phyloP scores from a whole-genome alignment of 2,888 invertebrate species.

The Leucoma salicis region DNA sequence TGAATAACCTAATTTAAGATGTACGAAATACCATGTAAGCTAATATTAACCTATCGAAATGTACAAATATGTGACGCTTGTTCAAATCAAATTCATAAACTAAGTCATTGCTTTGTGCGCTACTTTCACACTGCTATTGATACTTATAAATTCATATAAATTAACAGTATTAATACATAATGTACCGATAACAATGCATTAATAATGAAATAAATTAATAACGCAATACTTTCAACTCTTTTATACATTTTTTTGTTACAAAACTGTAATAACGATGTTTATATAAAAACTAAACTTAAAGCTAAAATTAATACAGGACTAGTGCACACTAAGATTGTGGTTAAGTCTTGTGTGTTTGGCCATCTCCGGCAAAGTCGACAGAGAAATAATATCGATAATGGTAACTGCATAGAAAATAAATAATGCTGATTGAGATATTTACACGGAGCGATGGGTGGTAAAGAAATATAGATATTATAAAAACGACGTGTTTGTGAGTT shows the following conservation, averaged over 20 bases:
- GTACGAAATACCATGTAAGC: no score
- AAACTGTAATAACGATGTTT: not conserved
- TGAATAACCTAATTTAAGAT: no score
- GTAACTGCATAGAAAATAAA: not conserved
- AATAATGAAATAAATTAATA: not conserved
- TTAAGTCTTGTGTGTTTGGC: constrained; percentile 32
- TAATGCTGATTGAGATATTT: not conserved
- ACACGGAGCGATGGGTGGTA: no score
- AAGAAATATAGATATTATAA: no score
- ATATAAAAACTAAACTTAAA: not conserved
- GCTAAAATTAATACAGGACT: constrained; percentile 46
- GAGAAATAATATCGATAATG: constrained; percentile 5
- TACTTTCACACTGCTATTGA: constrained; percentile 4
- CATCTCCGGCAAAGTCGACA: constrained; percentile 33
- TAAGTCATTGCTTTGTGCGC: constrained; percentile 15
- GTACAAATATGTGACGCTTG: not conserved
- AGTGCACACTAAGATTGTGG: constrained; percentile 47
- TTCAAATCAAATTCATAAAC: not conserved
- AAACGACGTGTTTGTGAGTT: no score
- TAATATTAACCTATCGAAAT: not conserved
- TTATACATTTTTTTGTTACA: no score
- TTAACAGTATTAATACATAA: constrained; percentile 1
- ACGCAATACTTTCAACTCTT: no score
- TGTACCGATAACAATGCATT: not conserved
- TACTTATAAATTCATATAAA: constrained; percentile 4